These are phyloP conservation scores for Microtus oregoni DNA, from an alignment of 2,113 vertebrate genomes.

Conservation along the genomic window DNA sequence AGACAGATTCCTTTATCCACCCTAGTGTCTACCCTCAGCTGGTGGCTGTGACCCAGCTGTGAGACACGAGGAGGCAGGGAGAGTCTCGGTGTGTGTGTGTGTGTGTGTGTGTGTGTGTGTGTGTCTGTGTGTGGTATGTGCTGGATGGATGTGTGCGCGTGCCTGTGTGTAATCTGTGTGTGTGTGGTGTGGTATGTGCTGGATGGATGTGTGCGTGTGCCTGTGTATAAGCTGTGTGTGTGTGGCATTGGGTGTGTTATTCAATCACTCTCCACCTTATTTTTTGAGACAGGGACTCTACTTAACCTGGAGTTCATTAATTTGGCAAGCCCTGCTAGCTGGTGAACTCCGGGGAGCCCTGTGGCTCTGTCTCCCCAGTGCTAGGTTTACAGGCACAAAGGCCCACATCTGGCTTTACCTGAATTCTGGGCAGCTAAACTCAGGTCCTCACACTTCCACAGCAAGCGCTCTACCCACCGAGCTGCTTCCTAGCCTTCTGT, in stretches of 20 bases:
- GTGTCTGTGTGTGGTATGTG: no score
- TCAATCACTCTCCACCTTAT: neutral
- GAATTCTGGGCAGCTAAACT: neutral
- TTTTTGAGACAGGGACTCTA: neutral
- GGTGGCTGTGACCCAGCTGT: fast-evolving
- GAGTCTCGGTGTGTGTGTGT: neutral
- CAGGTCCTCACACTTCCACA: neutral
- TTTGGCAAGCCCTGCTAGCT: neutral
- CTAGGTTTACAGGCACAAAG: neutral
- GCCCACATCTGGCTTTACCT: neutral
- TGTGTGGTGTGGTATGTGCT: no score
- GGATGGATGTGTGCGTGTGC: no score
- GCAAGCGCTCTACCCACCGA: neutral
- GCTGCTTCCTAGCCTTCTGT: neutral
- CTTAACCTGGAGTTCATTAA: neutral
- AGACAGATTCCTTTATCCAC: neutral
- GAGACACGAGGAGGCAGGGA: fast-evolving
- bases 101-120: neutral
- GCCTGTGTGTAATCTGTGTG: no score
- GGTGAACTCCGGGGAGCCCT: neutral
- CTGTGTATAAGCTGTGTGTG: no score
- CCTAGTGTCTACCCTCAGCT: neutral
- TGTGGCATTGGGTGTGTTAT: neutral
- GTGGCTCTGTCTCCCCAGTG: neutral
- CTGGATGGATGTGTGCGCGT: no score